phyloP scores from a whole-genome alignment of 1,140 invertebrate genomes.

The Adoxophyes honmai region DNA sequence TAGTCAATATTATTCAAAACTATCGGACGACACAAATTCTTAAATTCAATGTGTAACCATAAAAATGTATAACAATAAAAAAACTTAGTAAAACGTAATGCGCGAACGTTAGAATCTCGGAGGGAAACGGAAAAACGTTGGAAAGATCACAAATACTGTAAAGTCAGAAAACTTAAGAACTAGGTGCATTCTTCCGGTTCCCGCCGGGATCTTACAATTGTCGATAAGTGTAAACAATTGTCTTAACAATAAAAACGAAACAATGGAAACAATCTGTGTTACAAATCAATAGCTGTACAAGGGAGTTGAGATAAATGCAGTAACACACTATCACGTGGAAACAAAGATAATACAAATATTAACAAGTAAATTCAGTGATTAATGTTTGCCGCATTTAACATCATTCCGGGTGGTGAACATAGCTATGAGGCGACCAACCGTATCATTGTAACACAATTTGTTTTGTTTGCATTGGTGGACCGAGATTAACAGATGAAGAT shows the following conservation, averaged over 20 bases:
- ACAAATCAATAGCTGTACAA: constrained; percentile 36
- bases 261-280: constrained; percentile 32
- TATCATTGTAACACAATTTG: constrained; percentile 40
- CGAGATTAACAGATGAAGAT: constrained; percentile 19
- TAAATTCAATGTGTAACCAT: constrained; percentile 11
- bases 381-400: constrained; percentile 46
- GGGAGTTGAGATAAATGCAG: constrained; percentile 48
- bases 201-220: constrained; percentile 43
- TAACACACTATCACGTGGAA: constrained; percentile 43
- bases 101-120: constrained; percentile 43
- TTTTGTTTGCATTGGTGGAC: constrained; percentile 34
- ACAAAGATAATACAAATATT: constrained; percentile 19
- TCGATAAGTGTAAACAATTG: constrained; percentile 18
- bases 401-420: constrained; percentile 30
- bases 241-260: constrained; percentile 19
- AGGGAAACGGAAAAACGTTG: constrained; percentile 58
- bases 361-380: constrained; percentile 35
- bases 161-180: constrained; percentile 49
- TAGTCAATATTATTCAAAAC: constrained; percentile 72
- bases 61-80: constrained; percentile 21
- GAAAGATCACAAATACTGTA: constrained; percentile 30
- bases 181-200: constrained; percentile 53
- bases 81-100: constrained; percentile 33
- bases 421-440: constrained; percentile 22
- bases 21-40: constrained; percentile 26